Conservation (phyloP, 1,140 invertebrate species). For the Drosophila santomea region DNA sequence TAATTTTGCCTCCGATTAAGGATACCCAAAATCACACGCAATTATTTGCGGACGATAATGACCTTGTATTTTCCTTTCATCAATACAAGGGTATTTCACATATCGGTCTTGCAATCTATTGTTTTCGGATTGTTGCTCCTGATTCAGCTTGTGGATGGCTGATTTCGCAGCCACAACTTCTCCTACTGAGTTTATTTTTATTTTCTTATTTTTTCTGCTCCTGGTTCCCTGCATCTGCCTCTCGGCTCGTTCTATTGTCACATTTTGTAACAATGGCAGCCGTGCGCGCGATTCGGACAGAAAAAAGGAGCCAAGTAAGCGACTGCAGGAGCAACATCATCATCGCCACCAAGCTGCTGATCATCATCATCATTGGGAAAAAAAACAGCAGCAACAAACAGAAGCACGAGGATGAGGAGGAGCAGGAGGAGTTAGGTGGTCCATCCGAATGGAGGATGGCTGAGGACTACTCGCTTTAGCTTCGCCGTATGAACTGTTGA, state of each 20-base stretch:
- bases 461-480: conserved; percentile 41
- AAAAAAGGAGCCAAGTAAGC: conserved; percentile 61
- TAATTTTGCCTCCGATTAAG: neutral
- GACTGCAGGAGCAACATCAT: conserved; percentile 38
- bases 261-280: conserved; percentile 74
- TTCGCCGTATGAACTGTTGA: conserved; percentile 75
- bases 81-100: conserved; percentile 16
- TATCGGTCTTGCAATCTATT: conserved; percentile 18
- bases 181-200: conserved; percentile 4
- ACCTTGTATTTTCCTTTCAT: too few species aligned
- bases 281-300: conserved; percentile 73
- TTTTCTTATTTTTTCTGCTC: conserved; percentile 2
- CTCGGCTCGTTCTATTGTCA: conserved; percentile 66
- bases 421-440: neutral
- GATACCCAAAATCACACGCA: neutral
- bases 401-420: conserved; percentile 4
- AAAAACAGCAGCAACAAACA: conserved; percentile 22
- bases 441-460: conserved; percentile 16
- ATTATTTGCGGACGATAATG: neutral
- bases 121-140: conserved; percentile 19
- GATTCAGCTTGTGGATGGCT: conserved; percentile 32
- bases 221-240: conserved; percentile 26
- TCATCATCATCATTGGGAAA: neutral
- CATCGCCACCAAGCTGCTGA: conserved; percentile 25
- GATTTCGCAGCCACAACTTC: conserved; percentile 17